Evolutionary conservation across 1,140 invertebrate species (phyloP), one percentile per base, ranked within the genome.

Genomic region (Gryllus bimaculatus): DNA sequence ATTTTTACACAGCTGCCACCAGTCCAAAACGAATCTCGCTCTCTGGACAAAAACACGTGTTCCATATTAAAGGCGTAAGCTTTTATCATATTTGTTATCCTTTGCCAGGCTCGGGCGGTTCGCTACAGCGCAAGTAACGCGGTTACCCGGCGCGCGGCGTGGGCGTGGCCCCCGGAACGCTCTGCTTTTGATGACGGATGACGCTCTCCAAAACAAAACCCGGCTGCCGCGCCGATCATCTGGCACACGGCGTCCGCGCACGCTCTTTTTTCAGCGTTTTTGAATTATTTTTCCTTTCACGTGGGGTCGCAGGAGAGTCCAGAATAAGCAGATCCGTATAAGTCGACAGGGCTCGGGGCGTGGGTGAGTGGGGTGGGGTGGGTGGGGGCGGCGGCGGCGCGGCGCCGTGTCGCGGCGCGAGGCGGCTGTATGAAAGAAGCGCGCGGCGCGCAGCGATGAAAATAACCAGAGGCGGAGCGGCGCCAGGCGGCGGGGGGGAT

Each of bases 1-100:
- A 77, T 77, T 77, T 77, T 77, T 77, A 77, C 39, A 77, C 20
- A 8, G 76, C 20, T 18, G 8, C 54, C 54, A 18, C 54, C 54
- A 66, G 54, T 66, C 18, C 54, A 18, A 66, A 66, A 66, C 54
- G 54, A 66, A 66, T 66, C 54, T 66, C 54, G 54, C 54, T 66
- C 10, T 18, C 10, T 66, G 54, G 10, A 75, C 75, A 39, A 75
- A 26, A 39, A 39, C 75, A 75, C 21, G 75, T 47, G 75, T 75
- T 75, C 47, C 75, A 75, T 39, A 47, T 75, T 39, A 75, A 39
- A 39, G 47, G 47, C 75, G n/a, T 75, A 39, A 10, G 75, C 75
- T 26, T 75, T 47, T 39, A 75, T 75, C 47, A 39, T 75, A 39
- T 66, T 66, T 66, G 54, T 66, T 66, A 66, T 66, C 54, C 54